Base-by-base conservation (phyloP, 92 coral and sea anemone species). In the Phenganax marumi region DNA sequence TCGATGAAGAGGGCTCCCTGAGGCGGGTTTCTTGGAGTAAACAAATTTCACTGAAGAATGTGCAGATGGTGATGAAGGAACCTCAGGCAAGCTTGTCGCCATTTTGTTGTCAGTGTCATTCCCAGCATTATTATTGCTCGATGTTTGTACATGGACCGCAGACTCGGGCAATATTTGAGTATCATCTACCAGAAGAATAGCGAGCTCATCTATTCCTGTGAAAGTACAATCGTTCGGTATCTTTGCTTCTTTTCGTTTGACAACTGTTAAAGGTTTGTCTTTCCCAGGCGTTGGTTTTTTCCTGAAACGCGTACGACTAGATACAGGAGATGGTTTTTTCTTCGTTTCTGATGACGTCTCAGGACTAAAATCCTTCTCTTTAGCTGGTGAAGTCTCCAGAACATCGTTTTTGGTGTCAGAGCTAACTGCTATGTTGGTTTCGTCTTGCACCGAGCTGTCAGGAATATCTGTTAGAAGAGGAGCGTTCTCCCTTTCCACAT, bases 1-100 rank as follows among this genome's bases (percentile, higher is more conserved):
- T 10, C 86, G 81, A 49, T 87, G 91, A 17, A 87, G 87, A 17
- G 99, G 99, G 79, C 99, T 96, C 0, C 90, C 93, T 9, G 86
- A 88, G 12, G 88, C 85, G 57, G 91, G 70, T 2, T 17, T 43
- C 25, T 89, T 85, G 7, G 99, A 93, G 58, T 88, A 88, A 77
- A 92, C 81, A 25, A 96, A 91, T 88, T 86, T 95, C 46, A 86
- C 82, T 49, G 83, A 90, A n/a, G 93, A 85, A 64, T 71, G 75
- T 18, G 92, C 79, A 49, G 89, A 88, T 82, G 99, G 99, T 8
- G 99, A 96, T 71, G 97, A 92, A 52, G 84, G 76, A 63, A 70
- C 81, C 26, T 86, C 95, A 74, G 39, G 25, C 68, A 86, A 21
- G 72, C 75, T 50, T 81, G 64, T 21, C 43, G 43, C 43, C 18